A percentile compares a stretch with the other conserved stretches of the same genome.
Conservation (phyloP, 2,113 vertebrate species). For the Scytalopus superciliaris region DNA sequence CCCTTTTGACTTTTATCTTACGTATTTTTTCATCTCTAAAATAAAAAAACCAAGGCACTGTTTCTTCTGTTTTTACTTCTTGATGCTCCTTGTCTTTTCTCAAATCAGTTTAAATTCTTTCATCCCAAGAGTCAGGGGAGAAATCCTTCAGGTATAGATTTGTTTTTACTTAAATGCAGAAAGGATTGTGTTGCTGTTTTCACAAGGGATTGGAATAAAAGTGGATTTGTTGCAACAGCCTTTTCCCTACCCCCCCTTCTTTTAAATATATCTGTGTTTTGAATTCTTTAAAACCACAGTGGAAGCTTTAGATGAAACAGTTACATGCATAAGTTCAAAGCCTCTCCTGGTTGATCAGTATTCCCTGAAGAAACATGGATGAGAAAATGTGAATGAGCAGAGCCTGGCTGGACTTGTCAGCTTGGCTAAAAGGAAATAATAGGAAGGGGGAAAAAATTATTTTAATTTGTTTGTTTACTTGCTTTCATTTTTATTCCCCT, state of each 20-base stretch:
- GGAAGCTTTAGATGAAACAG: slow-evolving; percentile 43
- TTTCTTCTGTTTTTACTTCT: background rate
- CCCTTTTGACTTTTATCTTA: background rate
- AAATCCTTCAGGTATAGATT: background rate
- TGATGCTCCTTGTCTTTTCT: background rate
- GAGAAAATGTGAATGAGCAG: background rate
- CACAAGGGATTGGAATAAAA: background rate
- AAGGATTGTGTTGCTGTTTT: background rate
- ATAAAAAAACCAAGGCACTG: background rate
- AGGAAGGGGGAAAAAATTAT: rapidly evolving
- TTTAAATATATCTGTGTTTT: background rate
- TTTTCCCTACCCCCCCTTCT: background rate
- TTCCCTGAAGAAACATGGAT: slow-evolving; percentile 11
- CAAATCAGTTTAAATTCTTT: background rate
- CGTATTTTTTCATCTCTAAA: background rate
- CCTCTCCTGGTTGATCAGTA: background rate
- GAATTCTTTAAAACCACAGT: slow-evolving; percentile 9
- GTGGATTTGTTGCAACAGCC: background rate
- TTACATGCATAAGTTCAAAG: slow-evolving; percentile 48
- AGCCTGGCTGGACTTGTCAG: background rate
- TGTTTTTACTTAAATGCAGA: background rate
- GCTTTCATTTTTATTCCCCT: slow-evolving; percentile 24
- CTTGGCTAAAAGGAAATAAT: background rate
- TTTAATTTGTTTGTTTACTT: slow-evolving; percentile 10
- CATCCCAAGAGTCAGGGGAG: background rate